Evolutionary conservation across 2,888 invertebrate species (phyloP).

Genomic region (Baronia brevicornis): DNA sequence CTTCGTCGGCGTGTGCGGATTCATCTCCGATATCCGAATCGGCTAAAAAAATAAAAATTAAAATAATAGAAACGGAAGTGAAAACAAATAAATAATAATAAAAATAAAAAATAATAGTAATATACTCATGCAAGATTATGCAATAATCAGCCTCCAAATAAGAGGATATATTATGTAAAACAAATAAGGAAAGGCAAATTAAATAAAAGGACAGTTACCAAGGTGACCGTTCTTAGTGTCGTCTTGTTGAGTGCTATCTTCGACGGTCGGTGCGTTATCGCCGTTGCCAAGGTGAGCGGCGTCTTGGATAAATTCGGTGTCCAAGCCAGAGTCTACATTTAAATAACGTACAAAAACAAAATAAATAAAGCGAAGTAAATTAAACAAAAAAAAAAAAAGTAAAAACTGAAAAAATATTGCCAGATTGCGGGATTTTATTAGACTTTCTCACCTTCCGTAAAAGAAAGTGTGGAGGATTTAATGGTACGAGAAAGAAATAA

Average conservation of each 20-base stretch:
- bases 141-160: conserved; percentile 17
- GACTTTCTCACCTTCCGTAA: too few relatives aligned
- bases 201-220: conserved; percentile 56
- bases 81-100: conserved; percentile 33
- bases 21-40: conserved; percentile 65
- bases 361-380: conserved; percentile 23
- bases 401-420: conserved; percentile 13
- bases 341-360: conserved; percentile 25
- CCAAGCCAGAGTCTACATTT: conserved; percentile 78
- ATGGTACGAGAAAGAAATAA: too few relatives aligned
- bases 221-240: conserved; percentile 71
- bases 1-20: conserved; percentile 50
- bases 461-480: too few relatives aligned
- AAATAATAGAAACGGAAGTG: too few relatives aligned
- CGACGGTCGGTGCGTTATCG: conserved; percentile 60
- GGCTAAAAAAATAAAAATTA: conserved; percentile 42
- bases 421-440: too few relatives aligned
- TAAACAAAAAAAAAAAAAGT: conserved; percentile 18
- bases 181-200: conserved; percentile 14
- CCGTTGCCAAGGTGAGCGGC: conserved; percentile 60
- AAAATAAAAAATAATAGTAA: conserved; percentile 21
- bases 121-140: too few relatives aligned
- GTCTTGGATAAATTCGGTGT: conserved; percentile 78
- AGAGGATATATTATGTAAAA: conserved; percentile 16
- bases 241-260: conserved; percentile 63